Percentiles rank a stretch among this genome's conserved stretches.
These are phyloP conservation scores for Aplidium turbinatum DNA, from an alignment of 23 tunicate genomes.

Conservation along the genomic window DNA sequence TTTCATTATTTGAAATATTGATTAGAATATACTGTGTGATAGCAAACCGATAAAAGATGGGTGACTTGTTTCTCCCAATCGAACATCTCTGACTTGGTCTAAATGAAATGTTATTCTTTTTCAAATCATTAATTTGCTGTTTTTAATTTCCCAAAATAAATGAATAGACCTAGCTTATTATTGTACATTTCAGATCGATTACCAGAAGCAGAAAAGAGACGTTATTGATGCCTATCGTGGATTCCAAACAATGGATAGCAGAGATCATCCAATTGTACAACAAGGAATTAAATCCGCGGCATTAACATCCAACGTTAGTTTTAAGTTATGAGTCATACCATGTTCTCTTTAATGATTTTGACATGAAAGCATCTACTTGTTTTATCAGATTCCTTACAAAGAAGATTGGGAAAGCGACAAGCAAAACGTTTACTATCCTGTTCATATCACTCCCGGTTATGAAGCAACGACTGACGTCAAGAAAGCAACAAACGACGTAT, in stretches of 20 bases:
- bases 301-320: slow-evolving; percentile 85
- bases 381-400: slow-evolving; percentile 78
- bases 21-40: too few relatives aligned
- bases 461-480: slow-evolving; percentile 81
- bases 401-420: slow-evolving; percentile 96
- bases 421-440: slow-evolving; percentile 89
- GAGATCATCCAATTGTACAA: slow-evolving; percentile 92
- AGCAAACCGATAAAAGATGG: too few relatives aligned
- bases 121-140: too few relatives aligned
- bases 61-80: too few relatives aligned
- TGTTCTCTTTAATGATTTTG: too few relatives aligned
- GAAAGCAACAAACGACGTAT: slow-evolving; percentile 85
- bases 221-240: slow-evolving; percentile 84
- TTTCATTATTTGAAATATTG: too few relatives aligned
- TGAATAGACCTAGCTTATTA: too few relatives aligned
- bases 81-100: too few relatives aligned
- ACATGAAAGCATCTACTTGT: too few relatives aligned
- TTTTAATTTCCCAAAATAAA: too few relatives aligned
- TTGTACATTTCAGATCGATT: slow-evolving; percentile 55
- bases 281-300: slow-evolving; percentile 91
- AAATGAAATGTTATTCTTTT: too few relatives aligned
- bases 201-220: slow-evolving; percentile 72
- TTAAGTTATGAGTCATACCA: too few relatives aligned
- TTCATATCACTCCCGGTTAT: slow-evolving; percentile 95
- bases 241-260: slow-evolving; percentile 99